Conservation (phyloP, 92 coral and sea anemone species). For the Phenganax stokvisi region DNA sequence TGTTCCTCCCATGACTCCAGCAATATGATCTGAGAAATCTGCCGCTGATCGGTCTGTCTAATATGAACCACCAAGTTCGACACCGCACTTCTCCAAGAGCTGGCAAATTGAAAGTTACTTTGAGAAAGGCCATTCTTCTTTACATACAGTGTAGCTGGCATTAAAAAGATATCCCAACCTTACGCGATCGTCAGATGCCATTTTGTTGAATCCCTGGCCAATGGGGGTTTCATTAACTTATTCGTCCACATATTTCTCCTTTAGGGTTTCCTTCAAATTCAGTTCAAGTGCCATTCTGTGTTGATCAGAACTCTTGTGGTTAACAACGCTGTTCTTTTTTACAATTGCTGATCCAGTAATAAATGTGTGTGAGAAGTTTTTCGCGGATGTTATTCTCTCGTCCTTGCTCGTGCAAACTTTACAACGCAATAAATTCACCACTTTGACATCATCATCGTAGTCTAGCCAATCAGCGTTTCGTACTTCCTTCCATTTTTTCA, state of each 20-base stretch:
- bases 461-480: conserved; percentile 27
- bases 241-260: conserved; percentile 20
- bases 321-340: conserved; percentile 5
- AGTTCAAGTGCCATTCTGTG: conserved; percentile 3
- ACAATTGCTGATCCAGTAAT: conserved; percentile 18
- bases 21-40: conserved; percentile 13
- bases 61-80: background rate
- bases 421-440: conserved; percentile 11
- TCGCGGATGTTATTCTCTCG: conserved; percentile 9
- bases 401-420: conserved; percentile 20
- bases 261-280: conserved; percentile 13
- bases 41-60: conserved; percentile 25
- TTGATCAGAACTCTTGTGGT: background rate
- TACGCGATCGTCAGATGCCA: conserved; percentile 18
- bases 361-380: conserved; percentile 14
- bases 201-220: conserved; percentile 22
- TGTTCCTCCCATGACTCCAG: conserved; percentile 17
- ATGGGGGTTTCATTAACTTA: conserved; percentile 10
- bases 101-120: conserved; percentile 19
- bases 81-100: conserved; percentile 20
- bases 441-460: conserved; percentile 25
- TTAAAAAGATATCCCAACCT: conserved; percentile 25
- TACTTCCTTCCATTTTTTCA: conserved; percentile 10
- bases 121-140: conserved; percentile 1
- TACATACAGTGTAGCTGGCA: conserved; percentile 17